phyloP scores from a whole-genome alignment of 2,113 vertebrate species.

The Tapirus terrestris region DNA sequence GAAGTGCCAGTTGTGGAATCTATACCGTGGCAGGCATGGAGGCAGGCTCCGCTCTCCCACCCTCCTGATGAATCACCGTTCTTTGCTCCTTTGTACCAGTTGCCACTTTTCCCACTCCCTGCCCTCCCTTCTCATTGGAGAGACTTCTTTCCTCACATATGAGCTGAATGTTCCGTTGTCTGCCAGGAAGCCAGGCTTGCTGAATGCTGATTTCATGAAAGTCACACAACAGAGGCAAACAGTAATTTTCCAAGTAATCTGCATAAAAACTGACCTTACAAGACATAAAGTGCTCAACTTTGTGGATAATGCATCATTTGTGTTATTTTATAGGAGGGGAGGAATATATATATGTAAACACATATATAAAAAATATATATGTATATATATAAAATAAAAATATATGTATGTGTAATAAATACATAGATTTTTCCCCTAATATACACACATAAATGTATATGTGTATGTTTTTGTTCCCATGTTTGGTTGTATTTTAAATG shows the following conservation, averaged over 20 bases:
- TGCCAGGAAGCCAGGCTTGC: conserved; percentile 74
- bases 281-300: neutral
- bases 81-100: conserved; percentile 84
- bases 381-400: neutral
- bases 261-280: conserved; percentile 44
- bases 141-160: conserved; percentile 67
- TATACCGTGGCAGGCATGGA: conserved; percentile 81
- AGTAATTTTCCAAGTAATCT: conserved; percentile 54
- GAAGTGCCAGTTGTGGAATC: conserved; percentile 84
- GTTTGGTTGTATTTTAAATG: neutral
- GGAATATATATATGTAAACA: too few relatives aligned
- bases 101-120: conserved; percentile 81
- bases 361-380: neutral
- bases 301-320: neutral
- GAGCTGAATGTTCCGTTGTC: conserved; percentile 85
- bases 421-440: neutral
- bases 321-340: neutral
- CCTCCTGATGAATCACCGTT: conserved; percentile 79
- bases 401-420: neutral
- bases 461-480: neutral
- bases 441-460: neutral
- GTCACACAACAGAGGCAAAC: conserved; percentile 73
- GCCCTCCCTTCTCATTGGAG: conserved; percentile 75
- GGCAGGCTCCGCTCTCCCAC: conserved; percentile 83
- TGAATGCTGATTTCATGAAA: conserved; percentile 84